These are phyloP conservation scores for Patiria pectinifera DNA, from an alignment of 53 echinoderm and acorn worm species.

Conservation along the genomic window DNA sequence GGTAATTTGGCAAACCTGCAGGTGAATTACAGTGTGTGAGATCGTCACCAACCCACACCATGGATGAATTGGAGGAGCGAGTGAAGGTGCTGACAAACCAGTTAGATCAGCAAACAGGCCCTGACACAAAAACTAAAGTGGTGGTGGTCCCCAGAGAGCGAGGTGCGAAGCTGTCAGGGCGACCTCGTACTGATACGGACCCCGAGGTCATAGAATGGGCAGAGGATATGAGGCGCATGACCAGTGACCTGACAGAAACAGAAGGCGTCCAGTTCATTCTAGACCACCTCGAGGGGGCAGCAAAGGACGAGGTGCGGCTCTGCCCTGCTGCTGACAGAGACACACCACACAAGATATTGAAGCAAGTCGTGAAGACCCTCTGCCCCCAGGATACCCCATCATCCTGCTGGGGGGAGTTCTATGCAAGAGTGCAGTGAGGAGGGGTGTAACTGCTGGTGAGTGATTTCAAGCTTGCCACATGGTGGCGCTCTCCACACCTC, in stretches of 20 bases:
- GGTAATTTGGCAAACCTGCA: neutral
- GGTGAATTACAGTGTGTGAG: neutral
- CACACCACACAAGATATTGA: neutral
- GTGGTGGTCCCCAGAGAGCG: slow-evolving; percentile 1
- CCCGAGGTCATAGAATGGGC: neutral
- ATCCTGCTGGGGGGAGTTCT: neutral
- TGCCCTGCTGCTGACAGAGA: slow-evolving; percentile 6
- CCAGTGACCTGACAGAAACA: neutral
- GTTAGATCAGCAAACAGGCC: neutral
- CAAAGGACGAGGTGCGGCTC: neutral
- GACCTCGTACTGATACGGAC: neutral
- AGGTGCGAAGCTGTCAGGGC: neutral
- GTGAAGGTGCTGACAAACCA: neutral
- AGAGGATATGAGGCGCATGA: neutral
- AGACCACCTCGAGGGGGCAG: neutral
- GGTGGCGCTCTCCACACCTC: no score
- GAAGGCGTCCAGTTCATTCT: neutral
- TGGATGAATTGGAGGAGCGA: neutral
- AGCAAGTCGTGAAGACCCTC: neutral
- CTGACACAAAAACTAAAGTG: neutral
- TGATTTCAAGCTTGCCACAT: no score
- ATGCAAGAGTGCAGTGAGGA: neutral
- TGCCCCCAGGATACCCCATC: slow-evolving; percentile 3
- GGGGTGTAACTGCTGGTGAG: no score
- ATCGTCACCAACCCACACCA: neutral